A percentile compares a stretch with the other conserved stretches of the same genome.
phyloP scores from a whole-genome alignment of 2,888 invertebrate species.

The Pterobdella sp. region DNA sequence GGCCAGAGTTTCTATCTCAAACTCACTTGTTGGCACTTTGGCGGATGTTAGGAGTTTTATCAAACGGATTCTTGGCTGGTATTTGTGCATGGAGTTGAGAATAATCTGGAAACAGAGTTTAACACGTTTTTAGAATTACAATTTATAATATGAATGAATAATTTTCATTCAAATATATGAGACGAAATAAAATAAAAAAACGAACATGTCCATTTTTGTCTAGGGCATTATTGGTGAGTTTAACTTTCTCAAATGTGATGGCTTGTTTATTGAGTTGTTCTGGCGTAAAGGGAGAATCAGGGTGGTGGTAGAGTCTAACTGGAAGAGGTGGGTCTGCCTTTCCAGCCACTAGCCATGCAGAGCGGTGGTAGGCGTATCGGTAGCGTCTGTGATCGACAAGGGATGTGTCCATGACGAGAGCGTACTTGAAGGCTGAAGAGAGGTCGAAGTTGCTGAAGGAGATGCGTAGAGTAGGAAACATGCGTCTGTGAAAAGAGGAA shows the following conservation, averaged over 20 bases:
- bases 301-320: slow-evolving; percentile 85
- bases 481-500: slow-evolving; percentile 82
- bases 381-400: slow-evolving; percentile 86
- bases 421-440: slow-evolving; percentile 58
- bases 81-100: slow-evolving; percentile 97
- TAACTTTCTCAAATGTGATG: slow-evolving; percentile 95
- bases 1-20: not conserved
- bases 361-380: slow-evolving; percentile 95
- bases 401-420: slow-evolving; percentile 88
- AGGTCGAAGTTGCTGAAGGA: slow-evolving; percentile 65
- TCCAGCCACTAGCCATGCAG: slow-evolving; percentile 89
- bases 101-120: slow-evolving; percentile 67
- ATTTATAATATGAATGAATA: not conserved
- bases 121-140: not conserved
- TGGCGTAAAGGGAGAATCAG: slow-evolving; percentile 88
- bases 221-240: slow-evolving; percentile 95
- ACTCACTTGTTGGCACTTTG: not conserved
- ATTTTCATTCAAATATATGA: not conserved
- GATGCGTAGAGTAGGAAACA: slow-evolving; percentile 93
- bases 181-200: slow-evolving; percentile 4
- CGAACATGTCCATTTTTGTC: slow-evolving; percentile 49
- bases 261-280: slow-evolving; percentile 87
- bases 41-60: not conserved
- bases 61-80: slow-evolving; percentile 82
- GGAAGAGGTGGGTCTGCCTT: slow-evolving; percentile 92